A percentile compares a stretch with the other conserved stretches of the same genome.
Conservation (phyloP, 2,888 invertebrate species). For the Sesia bembeciformis region DNA sequence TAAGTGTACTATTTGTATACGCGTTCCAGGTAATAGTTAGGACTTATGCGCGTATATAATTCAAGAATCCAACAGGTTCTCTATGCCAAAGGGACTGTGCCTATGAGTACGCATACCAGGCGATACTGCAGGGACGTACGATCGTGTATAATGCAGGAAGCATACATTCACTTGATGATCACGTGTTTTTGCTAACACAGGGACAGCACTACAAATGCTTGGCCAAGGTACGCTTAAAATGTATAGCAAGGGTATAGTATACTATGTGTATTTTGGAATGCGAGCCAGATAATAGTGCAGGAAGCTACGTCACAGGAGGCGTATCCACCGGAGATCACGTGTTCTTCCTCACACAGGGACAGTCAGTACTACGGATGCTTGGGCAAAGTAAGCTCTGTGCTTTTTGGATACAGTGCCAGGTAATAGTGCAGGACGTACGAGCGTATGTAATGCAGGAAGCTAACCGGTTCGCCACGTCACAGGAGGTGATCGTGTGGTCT, state of each 20-base stretch:
- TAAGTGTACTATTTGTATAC: too few relatives aligned
- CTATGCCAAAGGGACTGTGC: too few relatives aligned
- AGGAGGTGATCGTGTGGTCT: slow-evolving; percentile 81
- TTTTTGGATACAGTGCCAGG: too few relatives aligned
- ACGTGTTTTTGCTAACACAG: slow-evolving; percentile 83
- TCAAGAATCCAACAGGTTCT: too few relatives aligned
- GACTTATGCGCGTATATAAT: too few relatives aligned
- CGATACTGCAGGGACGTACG: slow-evolving; percentile 54
- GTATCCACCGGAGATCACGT: slow-evolving; percentile 80
- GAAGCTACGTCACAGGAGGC: slow-evolving; percentile 54
- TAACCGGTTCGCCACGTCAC: too few relatives aligned
- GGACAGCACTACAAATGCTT: slow-evolving; percentile 87
- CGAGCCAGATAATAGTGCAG: too few relatives aligned
- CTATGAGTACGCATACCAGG: slow-evolving; percentile 81
- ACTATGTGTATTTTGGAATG: too few relatives aligned
- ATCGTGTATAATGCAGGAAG: slow-evolving; percentile 23
- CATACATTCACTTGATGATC: slow-evolving; percentile 73
- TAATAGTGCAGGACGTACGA: too few relatives aligned
- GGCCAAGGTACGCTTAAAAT: slow-evolving; percentile 79
- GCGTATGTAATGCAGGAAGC: slow-evolving; percentile 7
- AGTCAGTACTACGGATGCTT: slow-evolving; percentile 88
- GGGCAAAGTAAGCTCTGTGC: slow-evolving; percentile 80
- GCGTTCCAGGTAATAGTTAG: too few relatives aligned
- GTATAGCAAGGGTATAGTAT: too few relatives aligned
- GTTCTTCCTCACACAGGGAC: slow-evolving; percentile 82